Base-by-base conservation (phyloP, 2,888 invertebrate genomes). In the Cactoblastis cactorum region DNA sequence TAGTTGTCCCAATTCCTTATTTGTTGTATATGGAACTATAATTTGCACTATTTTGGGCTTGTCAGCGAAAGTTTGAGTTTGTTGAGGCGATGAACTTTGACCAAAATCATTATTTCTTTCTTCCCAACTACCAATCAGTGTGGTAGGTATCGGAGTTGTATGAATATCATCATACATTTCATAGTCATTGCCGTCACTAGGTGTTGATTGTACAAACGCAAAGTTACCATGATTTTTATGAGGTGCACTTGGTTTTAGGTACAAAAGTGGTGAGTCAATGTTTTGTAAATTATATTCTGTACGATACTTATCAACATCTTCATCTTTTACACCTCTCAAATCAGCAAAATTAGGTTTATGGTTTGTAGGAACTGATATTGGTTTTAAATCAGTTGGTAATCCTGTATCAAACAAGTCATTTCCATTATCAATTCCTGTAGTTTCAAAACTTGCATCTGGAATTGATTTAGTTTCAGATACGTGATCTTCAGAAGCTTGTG, bases 1-100 rank as follows among this genome's bases (percentile, higher is more conserved):
- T 39, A 63, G 68, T 47, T 70, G 59, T 34, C 53, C 52, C 17
- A 63, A 59, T 91, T 91, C 38, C 39, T 78, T 69, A 15, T 63
- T 69, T 34, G 92, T 93, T 1, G 94, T 94, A 63, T 96, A 96
- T 0, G 96, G 96, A 53, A 96, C 94, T 50, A 96, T 94, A 49
- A 96, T 94, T 82, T 96, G 96, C 5, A 94, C 91, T 73, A 94
- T 90, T 72, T 93, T 93, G 4, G 92, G 90, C 63, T 90, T 90
- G 63, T 91, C 91, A n/a, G 63, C 61, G 57, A 77, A 72, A 53
- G 71, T 68, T 49, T 65, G 58, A 18, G 66, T 61, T 48, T 71
- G 60, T 34, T 74, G 69, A 45, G 68, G 63, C 34, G 64, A 61
- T 33, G 69, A 52, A 18, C 66, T 73, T 59, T 78, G 76, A 52